Evolutionary conservation across 2,888 invertebrate genomes (phyloP).

Genomic region (Lasioglossum pauxillum): DNA sequence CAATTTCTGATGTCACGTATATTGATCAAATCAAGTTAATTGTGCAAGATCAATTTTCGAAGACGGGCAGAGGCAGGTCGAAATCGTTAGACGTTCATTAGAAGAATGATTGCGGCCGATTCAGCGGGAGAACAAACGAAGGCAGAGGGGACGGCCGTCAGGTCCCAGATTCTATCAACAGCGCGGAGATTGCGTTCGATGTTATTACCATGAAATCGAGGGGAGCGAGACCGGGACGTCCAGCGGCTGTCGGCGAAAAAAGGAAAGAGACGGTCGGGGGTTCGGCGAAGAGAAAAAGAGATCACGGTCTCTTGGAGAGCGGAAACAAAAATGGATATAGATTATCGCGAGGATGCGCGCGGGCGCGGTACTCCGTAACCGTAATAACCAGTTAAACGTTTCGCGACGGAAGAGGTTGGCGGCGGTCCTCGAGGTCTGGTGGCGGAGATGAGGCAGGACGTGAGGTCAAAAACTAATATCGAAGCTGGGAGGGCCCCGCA

Average conservation of each 20-base stretch:
- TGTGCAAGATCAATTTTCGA: background rate
- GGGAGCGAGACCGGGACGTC: background rate
- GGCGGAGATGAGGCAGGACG: conserved; percentile 53
- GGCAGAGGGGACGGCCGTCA: conserved; percentile 17
- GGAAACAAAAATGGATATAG: conserved; percentile 58
- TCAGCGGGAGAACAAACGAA: conserved; percentile 29
- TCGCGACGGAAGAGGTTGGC: conserved; percentile 47
- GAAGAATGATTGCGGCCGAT: background rate
- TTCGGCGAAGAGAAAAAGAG: conserved; percentile 7
- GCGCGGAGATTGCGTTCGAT: conserved; percentile 34
- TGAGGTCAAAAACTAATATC: conserved; percentile 82
- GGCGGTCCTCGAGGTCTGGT: conserved; percentile 30
- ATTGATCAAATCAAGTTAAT: background rate
- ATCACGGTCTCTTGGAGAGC: conserved; percentile 7
- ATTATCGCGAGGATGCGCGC: conserved; percentile 70
- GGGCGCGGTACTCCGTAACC: conserved; percentile 70
- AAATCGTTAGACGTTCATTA: background rate
- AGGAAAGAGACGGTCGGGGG: background rate
- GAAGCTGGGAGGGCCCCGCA: conserved; percentile 77
- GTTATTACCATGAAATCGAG: conserved; percentile 53
- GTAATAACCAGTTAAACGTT: conserved; percentile 81
- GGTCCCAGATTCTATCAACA: conserved; percentile 34
- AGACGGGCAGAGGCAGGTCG: background rate
- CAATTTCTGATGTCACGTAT: background rate
- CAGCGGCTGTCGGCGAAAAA: background rate